Evolutionary conservation across 2,888 invertebrate genomes (phyloP).

Genomic region (Microctonus aethiopoides): DNA sequence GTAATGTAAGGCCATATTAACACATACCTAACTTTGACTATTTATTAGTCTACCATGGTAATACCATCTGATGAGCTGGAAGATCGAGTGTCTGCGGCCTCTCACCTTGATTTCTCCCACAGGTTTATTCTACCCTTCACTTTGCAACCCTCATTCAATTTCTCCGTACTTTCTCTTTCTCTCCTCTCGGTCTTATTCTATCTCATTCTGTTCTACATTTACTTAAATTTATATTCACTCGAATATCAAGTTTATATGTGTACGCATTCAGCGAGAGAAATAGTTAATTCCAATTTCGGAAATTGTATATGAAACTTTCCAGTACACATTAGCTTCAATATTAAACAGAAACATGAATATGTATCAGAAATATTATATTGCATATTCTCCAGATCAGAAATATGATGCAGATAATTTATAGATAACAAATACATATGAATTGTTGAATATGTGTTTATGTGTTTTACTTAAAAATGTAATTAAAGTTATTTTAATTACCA

Average conservation of each 20-base stretch:
- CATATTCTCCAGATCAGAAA: too few species aligned
- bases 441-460: too few species aligned
- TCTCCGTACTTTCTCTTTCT: not conserved
- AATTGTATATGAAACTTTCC: slow-evolving; percentile 5
- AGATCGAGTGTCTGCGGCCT: slow-evolving; percentile 45
- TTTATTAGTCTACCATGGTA: slow-evolving; percentile 60
- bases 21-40: slow-evolving; percentile 60
- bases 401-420: too few species aligned
- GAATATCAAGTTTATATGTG: slow-evolving; percentile 7
- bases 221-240: slow-evolving; percentile 1
- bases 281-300: not conserved
- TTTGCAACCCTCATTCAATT: slow-evolving; percentile 19
- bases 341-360: not conserved
- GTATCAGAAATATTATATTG: too few species aligned
- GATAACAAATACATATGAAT: too few species aligned
- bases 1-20: slow-evolving; percentile 58
- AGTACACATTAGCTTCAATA: not conserved
- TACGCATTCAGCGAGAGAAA: not conserved
- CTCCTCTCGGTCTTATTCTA: not conserved
- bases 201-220: not conserved
- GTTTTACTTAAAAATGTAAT: too few species aligned
- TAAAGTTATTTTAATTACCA: too few species aligned
- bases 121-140: slow-evolving; percentile 18
- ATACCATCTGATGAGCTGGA: slow-evolving; percentile 55
- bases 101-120: slow-evolving; percentile 10